A percentile compares a stretch with the other conserved stretches of the same genome.
These are phyloP conservation scores for Laterallus jamaicensis DNA, from an alignment of 2,113 vertebrate genomes.

Conservation along the genomic window DNA sequence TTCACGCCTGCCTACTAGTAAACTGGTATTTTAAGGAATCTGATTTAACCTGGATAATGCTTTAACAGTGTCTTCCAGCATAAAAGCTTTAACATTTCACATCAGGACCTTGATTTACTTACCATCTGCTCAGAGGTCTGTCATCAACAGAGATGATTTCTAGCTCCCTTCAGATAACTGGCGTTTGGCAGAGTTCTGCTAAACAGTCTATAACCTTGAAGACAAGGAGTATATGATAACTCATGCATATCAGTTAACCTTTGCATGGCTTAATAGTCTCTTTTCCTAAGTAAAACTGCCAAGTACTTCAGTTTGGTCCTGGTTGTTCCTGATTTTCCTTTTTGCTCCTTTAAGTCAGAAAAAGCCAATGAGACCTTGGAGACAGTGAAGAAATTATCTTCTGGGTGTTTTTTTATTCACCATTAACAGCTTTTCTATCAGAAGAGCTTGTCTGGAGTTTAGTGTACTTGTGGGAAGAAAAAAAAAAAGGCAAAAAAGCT, in stretches of 20 bases:
- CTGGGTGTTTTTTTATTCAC: constrained; percentile 1
- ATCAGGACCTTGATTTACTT: constrained; percentile 78
- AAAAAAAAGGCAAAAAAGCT: not conserved
- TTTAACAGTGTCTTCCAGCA: constrained; percentile 66
- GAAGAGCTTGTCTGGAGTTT: not conserved
- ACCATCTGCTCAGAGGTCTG: constrained; percentile 78
- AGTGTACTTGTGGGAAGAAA: not conserved
- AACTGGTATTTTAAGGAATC: not conserved
- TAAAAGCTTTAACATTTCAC: constrained; percentile 72
- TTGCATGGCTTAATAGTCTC: constrained; percentile 61
- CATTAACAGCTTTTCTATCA: not conserved
- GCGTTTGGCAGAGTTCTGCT: constrained; percentile 72
- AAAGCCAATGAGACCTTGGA: not conserved
- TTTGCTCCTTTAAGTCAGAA: not conserved
- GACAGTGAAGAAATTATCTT: constrained; percentile 16
- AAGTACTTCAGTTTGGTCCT: not conserved
- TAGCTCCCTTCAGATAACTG: constrained; percentile 71
- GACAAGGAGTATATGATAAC: constrained; percentile 58
- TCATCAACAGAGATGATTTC: constrained; percentile 73
- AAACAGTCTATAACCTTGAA: constrained; percentile 77
- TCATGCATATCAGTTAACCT: constrained; percentile 64
- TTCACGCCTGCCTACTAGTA: constrained; percentile 50
- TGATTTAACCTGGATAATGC: constrained; percentile 69
- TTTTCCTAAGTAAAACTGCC: constrained; percentile 20
- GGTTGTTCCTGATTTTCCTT: not conserved